These are phyloP conservation scores for Burhinus oedicnemus DNA, from an alignment of 2,113 vertebrate species.

Conservation along the genomic window DNA sequence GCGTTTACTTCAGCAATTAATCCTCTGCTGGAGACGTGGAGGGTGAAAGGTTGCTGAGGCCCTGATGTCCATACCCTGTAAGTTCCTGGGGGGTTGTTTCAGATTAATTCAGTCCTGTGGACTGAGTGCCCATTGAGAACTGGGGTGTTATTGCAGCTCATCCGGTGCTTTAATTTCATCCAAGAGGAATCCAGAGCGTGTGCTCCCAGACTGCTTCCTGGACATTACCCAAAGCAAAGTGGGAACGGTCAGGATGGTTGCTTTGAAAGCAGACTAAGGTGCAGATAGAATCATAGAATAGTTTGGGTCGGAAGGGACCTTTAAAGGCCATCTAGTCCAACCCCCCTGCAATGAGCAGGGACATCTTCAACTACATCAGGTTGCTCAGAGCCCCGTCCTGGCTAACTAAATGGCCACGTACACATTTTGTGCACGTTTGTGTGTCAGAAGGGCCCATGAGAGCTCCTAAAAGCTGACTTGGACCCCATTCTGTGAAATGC, in stretches of 20 bases:
- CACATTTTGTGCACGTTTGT: neutral
- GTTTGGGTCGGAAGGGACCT: neutral
- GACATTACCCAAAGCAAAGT: neutral
- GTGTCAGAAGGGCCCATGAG: neutral
- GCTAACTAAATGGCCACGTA: neutral
- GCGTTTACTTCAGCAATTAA: neutral
- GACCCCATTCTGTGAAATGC: neutral
- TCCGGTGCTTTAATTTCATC: neutral
- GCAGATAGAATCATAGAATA: neutral
- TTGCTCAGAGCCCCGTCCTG: neutral
- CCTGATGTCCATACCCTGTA: neutral
- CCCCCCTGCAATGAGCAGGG: neutral
- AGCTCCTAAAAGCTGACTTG: neutral
- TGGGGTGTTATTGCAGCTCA: neutral
- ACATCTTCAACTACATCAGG: neutral
- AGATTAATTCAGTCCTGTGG: neutral
- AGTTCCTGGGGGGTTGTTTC: neutral
- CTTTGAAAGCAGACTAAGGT: neutral
- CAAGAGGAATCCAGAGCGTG: neutral
- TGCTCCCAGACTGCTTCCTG: neutral
- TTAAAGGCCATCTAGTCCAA: neutral
- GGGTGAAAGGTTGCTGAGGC: neutral
- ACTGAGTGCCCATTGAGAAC: neutral
- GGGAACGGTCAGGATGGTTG: neutral
- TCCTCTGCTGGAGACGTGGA: neutral